Conservation (phyloP, 2,888 invertebrate genomes). For the Cenopis cana region DNA sequence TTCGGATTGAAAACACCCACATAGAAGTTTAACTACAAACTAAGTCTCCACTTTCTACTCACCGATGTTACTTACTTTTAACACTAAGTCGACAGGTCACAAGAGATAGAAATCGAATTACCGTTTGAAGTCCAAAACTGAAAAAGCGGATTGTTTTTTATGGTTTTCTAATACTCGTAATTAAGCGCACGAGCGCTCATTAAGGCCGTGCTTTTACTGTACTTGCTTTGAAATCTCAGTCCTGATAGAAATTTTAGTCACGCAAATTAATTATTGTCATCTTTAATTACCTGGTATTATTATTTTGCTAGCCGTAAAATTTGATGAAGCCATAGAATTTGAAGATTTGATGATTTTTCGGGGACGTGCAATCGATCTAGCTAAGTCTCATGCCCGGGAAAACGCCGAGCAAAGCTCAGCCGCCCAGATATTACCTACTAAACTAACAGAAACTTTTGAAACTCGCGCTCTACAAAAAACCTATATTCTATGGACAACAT, state of each 20-base stretch:
- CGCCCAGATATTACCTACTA: too few species aligned
- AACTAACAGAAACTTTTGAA: too few species aligned
- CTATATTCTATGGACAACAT: too few species aligned
- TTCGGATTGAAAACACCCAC: constrained; percentile 21
- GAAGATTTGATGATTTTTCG: too few species aligned
- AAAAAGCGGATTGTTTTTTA: constrained; percentile 37
- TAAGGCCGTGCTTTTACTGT: constrained; percentile 31
- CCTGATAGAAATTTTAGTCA: constrained; percentile 14
- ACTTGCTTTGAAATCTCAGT: background rate
- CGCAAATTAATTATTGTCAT: constrained; percentile 2
- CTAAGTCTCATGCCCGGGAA: too few species aligned
- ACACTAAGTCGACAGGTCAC: constrained; percentile 30
- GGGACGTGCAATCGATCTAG: too few species aligned
- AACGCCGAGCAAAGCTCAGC: too few species aligned
- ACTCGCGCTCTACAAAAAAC: too few species aligned
- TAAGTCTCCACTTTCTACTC: constrained; percentile 28
- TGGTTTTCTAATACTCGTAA: constrained; percentile 35
- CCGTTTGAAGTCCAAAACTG: constrained; percentile 34
- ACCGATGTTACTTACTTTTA: constrained; percentile 23
- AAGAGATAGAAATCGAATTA: constrained; percentile 34
- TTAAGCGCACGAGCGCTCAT: constrained; percentile 42
- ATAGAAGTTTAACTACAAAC: background rate
- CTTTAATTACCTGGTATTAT: background rate
- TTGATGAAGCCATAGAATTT: too few species aligned
- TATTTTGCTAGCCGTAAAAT: background rate